Percentiles rank a stretch among this genome's conserved stretches.
phyloP scores from a whole-genome alignment of 2,113 vertebrate species.

The Colistium nudipinnis region DNA sequence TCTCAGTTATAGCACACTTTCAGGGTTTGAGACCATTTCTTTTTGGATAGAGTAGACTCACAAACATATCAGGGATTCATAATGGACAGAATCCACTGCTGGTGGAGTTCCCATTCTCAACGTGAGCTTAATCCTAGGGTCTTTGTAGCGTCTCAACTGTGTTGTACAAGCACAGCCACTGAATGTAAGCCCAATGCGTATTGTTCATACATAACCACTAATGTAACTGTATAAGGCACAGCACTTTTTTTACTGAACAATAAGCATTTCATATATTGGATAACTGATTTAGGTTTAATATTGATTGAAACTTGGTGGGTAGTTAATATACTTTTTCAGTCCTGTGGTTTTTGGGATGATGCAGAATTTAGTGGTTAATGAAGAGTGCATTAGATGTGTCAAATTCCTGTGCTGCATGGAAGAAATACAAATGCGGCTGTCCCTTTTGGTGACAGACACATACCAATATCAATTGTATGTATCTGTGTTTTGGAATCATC shows the following conservation, averaged over 20 bases:
- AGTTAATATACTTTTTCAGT: too few species aligned
- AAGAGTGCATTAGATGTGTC: background rate
- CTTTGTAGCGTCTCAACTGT: background rate
- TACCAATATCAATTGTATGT: too few species aligned
- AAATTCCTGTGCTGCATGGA: background rate
- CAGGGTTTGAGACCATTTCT: background rate
- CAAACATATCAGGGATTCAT: background rate
- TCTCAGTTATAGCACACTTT: background rate
- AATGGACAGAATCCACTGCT: background rate
- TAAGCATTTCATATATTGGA: too few species aligned
- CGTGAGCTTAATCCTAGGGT: background rate
- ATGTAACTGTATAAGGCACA: background rate
- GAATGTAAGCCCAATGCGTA: slow-evolving; percentile 1
- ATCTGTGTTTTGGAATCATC: background rate
- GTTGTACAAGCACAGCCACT: background rate
- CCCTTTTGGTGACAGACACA: background rate
- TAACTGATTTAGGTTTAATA: too few species aligned
- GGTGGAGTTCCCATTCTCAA: background rate
- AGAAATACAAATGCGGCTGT: background rate
- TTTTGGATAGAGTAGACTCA: too few species aligned
- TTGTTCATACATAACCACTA: background rate
- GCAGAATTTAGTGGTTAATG: background rate
- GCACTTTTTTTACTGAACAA: background rate
- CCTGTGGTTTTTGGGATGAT: background rate
- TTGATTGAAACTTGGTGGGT: too few species aligned